phyloP scores from a whole-genome alignment of 2,888 invertebrate genomes.

The Chironomus tentans region DNA sequence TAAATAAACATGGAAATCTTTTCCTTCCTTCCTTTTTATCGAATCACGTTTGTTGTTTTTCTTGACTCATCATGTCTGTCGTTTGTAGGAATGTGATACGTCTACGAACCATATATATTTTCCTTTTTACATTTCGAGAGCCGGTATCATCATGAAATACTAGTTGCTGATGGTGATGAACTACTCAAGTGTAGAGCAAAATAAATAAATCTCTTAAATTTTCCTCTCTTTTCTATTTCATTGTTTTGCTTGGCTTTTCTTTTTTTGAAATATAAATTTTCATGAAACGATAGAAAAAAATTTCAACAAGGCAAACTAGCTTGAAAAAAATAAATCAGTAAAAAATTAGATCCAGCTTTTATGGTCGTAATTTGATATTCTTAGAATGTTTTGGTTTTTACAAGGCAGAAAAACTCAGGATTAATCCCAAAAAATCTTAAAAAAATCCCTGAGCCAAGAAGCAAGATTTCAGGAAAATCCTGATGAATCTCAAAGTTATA shows the following conservation, averaged over 20 bases:
- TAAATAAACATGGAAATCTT: neutral
- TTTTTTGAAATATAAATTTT: neutral
- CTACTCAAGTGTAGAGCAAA: neutral
- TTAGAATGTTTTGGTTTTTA: no score
- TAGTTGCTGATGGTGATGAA: neutral
- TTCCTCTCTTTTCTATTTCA: neutral
- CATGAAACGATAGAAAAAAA: neutral
- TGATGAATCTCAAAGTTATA: no score
- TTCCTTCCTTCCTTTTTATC: neutral
- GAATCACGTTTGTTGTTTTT: neutral
- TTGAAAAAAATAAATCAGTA: no score
- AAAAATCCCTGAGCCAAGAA: no score
- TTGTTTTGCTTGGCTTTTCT: neutral
- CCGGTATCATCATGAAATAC: no score
- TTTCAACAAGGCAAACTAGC: neutral
- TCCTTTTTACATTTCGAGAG: neutral
- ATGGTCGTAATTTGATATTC: no score
- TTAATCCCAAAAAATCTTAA: no score
- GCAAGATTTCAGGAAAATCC: no score
- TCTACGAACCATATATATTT: no score
- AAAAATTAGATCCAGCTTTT: no score
- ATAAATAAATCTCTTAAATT: neutral
- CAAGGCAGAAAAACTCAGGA: no score
- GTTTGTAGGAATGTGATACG: neutral
- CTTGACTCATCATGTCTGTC: neutral